phyloP scores from a whole-genome alignment of 1,140 invertebrate species.

The Belonocnema kinseyi region DNA sequence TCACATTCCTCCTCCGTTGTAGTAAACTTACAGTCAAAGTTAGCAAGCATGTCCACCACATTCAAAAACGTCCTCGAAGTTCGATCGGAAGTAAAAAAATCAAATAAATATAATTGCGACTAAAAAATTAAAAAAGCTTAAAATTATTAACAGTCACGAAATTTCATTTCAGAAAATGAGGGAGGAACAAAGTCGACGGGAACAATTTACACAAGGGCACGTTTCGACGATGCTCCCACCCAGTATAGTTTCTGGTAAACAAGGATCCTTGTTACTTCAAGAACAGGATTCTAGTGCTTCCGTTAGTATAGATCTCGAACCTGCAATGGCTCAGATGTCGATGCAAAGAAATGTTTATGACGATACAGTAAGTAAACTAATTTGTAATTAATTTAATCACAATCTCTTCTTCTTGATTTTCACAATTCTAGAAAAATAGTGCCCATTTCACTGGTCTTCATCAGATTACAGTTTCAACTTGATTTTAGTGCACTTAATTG shows the following conservation, averaged over 20 bases:
- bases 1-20: constrained; percentile 98
- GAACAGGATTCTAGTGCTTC: constrained; percentile 81
- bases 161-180: constrained; percentile 88
- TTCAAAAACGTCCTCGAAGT: constrained; percentile 94
- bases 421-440: too few species aligned
- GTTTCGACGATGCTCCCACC: constrained; percentile 84
- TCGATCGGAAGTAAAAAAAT: constrained; percentile 82
- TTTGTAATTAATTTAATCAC: not conserved
- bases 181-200: constrained; percentile 93
- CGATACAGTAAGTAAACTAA: constrained; percentile 78
- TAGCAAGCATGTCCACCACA: constrained; percentile 97
- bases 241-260: constrained; percentile 81
- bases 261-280: constrained; percentile 79
- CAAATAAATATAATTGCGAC: too few species aligned
- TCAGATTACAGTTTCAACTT: too few species aligned
- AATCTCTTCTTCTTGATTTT: too few species aligned
- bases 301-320: constrained; percentile 86
- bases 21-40: constrained; percentile 93
- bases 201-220: constrained; percentile 93
- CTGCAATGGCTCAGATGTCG: constrained; percentile 72
- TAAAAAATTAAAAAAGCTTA: not conserved
- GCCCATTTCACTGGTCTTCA: too few species aligned
- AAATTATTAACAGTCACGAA: constrained; percentile 24
- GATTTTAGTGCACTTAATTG: too few species aligned
- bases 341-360: constrained; percentile 86